Evolutionary conservation across 2,797 vertebrate genomes (phyloP).

Genomic region (Coreius guichenoti): DNA sequence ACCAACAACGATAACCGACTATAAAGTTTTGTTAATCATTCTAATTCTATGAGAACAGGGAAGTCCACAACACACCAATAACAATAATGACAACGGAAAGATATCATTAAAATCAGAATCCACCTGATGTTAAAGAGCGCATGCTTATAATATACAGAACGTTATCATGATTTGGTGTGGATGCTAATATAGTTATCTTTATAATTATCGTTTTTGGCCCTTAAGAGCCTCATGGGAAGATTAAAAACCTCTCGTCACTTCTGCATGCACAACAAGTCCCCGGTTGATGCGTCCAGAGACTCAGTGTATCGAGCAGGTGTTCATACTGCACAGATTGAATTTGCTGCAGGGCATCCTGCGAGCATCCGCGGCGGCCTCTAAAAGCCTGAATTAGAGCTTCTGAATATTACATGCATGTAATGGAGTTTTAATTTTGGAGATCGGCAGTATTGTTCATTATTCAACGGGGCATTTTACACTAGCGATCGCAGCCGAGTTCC

Average conservation of each 20-base stretch:
- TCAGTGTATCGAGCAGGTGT: slow-evolving; percentile 35
- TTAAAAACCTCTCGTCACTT: slow-evolving; percentile 32
- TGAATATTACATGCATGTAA: slow-evolving; percentile 63
- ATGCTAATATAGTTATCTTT: background rate
- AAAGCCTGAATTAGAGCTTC: slow-evolving; percentile 61
- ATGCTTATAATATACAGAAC: background rate
- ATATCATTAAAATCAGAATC: background rate
- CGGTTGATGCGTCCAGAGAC: slow-evolving; percentile 40
- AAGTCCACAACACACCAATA: background rate
- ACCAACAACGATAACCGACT: background rate
- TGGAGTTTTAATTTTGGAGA: slow-evolving; percentile 59
- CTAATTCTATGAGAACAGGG: background rate
- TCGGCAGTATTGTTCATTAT: slow-evolving; percentile 56
- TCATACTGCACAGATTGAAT: slow-evolving; percentile 54
- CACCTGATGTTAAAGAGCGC: background rate
- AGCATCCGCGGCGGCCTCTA: slow-evolving; percentile 53
- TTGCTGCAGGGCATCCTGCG: slow-evolving; percentile 56
- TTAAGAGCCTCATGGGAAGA: slow-evolving; percentile 27
- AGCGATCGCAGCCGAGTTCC: slow-evolving; percentile 34
- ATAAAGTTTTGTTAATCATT: background rate
- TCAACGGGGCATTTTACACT: slow-evolving; percentile 47
- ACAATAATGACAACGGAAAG: background rate
- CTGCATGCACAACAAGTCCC: slow-evolving; percentile 10
- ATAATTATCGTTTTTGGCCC: background rate
- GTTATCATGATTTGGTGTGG: background rate